These are phyloP conservation scores for Orchesella cincta DNA, from an alignment of 1,140 invertebrate genomes.

Conservation along the genomic window DNA sequence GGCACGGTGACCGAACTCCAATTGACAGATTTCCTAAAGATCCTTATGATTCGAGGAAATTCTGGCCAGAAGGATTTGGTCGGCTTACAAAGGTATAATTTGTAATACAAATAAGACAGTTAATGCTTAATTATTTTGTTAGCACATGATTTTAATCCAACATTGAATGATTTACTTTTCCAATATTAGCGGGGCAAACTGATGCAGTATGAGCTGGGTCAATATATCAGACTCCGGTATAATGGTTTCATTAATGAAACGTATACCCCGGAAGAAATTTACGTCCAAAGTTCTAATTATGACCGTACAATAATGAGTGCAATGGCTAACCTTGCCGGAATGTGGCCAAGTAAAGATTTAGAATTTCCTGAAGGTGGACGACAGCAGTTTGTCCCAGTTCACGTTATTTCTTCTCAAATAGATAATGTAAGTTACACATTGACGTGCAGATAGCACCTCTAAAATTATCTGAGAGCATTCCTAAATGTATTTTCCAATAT, in stretches of 20 bases:
- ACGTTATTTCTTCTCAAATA: constrained; percentile 67
- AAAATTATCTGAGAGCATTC: no score
- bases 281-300: constrained; percentile 75
- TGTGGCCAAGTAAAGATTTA: constrained; percentile 65
- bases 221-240: constrained; percentile 73
- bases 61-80: constrained; percentile 6
- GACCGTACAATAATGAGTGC: constrained; percentile 89
- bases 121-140: not conserved
- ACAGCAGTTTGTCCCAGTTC: constrained; percentile 86
- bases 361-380: not conserved
- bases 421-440: constrained; percentile 63
- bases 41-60: not conserved
- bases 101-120: not conserved
- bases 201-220: constrained; percentile 75
- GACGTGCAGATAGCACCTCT: not conserved
- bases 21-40: constrained; percentile 11
- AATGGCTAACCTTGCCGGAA: constrained; percentile 75
- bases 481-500: not conserved
- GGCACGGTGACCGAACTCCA: constrained; percentile 21
- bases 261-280: constrained; percentile 65
- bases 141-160: no score
- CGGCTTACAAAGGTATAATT: constrained; percentile 1
- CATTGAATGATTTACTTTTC: no score
- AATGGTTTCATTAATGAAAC: constrained; percentile 59
- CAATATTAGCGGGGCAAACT: constrained; percentile 62